Evolutionary conservation across 2,113 vertebrate species (phyloP).

Genomic region (Engystomops pustulosus): DNA sequence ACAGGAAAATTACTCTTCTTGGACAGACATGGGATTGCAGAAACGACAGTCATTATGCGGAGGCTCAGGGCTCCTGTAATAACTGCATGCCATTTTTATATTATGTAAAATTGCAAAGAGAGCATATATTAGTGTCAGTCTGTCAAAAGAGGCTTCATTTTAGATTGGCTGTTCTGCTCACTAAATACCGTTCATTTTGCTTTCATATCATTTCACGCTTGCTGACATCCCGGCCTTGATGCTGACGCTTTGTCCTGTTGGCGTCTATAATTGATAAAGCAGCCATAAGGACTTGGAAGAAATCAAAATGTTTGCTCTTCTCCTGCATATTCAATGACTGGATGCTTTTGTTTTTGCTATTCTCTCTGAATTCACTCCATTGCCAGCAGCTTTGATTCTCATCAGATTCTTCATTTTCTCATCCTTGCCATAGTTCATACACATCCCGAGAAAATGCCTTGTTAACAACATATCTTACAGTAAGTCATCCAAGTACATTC

Average conservation of each 20-base stretch:
- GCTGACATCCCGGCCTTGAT: slow-evolving; percentile 54
- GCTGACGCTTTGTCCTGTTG: slow-evolving; percentile 55
- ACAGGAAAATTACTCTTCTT: slow-evolving; percentile 43
- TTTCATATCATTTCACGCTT: slow-evolving; percentile 55
- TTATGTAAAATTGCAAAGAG: slow-evolving; percentile 43
- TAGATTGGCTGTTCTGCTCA: slow-evolving; percentile 55
- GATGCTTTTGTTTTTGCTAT: slow-evolving; percentile 22
- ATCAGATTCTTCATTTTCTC: not conserved
- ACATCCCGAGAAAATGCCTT: not conserved
- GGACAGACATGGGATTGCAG: slow-evolving; percentile 14
- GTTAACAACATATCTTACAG: slow-evolving; percentile 4
- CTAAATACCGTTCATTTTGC: slow-evolving; percentile 59
- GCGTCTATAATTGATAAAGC: slow-evolving; percentile 50
- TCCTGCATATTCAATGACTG: slow-evolving; percentile 42
- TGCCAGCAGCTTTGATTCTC: slow-evolving; percentile 15
- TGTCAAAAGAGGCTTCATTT: slow-evolving; percentile 46
- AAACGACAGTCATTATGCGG: slow-evolving; percentile 40
- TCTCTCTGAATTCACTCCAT: not conserved
- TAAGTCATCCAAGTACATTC: not conserved
- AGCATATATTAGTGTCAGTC: slow-evolving; percentile 60
- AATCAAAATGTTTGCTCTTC: slow-evolving; percentile 48
- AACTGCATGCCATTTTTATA: slow-evolving; percentile 48
- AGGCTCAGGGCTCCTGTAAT: slow-evolving; percentile 34
- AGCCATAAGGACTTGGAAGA: slow-evolving; percentile 47
- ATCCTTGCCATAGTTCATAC: not conserved